These are phyloP conservation scores for Acanthochromis polyacanthus DNA, from an alignment of 2,113 vertebrate genomes.

Conservation along the genomic window DNA sequence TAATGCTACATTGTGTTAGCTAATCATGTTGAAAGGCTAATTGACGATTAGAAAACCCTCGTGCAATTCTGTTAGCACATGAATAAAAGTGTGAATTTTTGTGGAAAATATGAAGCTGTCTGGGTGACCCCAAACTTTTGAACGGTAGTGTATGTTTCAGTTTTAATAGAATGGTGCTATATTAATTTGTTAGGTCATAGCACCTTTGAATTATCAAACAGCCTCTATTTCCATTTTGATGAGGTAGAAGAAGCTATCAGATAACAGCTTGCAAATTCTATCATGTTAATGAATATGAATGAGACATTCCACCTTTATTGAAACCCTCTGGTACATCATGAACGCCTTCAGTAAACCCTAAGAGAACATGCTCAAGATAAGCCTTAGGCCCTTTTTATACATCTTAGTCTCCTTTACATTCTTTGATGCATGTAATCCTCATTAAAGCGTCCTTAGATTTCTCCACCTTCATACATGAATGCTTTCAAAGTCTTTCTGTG, in stretches of 20 bases:
- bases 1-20: too few species aligned
- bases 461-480: constrained; percentile 31
- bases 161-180: background rate
- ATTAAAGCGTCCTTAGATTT: constrained; percentile 43
- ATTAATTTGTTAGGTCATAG: background rate
- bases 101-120: too few species aligned
- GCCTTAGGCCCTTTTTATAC: constrained; percentile 24
- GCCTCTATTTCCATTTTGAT: background rate
- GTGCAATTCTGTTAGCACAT: too few species aligned
- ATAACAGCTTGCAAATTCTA: background rate
- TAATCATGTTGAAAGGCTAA: too few species aligned
- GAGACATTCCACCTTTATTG: constrained; percentile 37
- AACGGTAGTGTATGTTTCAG: background rate
- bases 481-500: constrained; percentile 37
- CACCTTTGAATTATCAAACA: background rate
- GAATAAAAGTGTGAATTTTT: too few species aligned
- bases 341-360: constrained; percentile 2
- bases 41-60: too few species aligned
- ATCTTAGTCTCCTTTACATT: constrained; percentile 32
- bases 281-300: constrained; percentile 48
- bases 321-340: constrained; percentile 29
- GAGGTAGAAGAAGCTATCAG: background rate
- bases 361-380: constrained; percentile 13
- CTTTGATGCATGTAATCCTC: constrained; percentile 49
- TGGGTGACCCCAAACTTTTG: too few species aligned